These are phyloP conservation scores for Epicampocera succincta DNA, from an alignment of 2,888 invertebrate species.

Conservation along the genomic window DNA sequence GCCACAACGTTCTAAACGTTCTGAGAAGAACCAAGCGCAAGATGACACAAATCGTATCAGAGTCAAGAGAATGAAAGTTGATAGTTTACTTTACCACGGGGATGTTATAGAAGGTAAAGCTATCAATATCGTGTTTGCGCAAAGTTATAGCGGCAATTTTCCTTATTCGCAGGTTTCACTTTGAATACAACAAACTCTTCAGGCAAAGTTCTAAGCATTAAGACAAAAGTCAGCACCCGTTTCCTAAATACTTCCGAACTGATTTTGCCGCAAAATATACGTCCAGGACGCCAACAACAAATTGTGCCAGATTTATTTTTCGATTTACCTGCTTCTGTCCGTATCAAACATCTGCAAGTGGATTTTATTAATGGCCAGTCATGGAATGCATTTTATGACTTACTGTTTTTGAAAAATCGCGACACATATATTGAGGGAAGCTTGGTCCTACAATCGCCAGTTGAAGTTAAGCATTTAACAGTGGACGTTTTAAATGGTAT, in stretches of 20 bases:
- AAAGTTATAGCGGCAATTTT: neutral
- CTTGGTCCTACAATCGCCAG: conserved; percentile 74
- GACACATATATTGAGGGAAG: conserved; percentile 75
- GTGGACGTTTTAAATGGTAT: conserved; percentile 74
- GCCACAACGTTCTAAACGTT: conserved; percentile 41
- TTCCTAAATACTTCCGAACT: conserved; percentile 72
- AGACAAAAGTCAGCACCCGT: conserved; percentile 71
- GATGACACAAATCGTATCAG: conserved; percentile 70
- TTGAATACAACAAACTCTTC: conserved; percentile 11
- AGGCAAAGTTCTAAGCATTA: conserved; percentile 62
- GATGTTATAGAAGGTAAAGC: conserved; percentile 74
- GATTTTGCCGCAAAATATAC: conserved; percentile 66
- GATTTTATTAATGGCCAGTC: conserved; percentile 74
- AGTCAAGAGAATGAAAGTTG: conserved; percentile 72
- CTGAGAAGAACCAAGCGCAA: conserved; percentile 64
- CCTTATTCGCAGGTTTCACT: conserved; percentile 36
- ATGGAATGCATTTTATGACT: conserved; percentile 76
- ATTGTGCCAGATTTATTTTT: conserved; percentile 58
- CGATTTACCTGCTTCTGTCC: conserved; percentile 32
- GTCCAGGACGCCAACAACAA: conserved; percentile 51
- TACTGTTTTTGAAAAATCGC: conserved; percentile 75
- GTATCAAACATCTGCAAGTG: conserved; percentile 68
- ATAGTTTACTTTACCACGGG: conserved; percentile 75
- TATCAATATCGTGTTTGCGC: neutral
- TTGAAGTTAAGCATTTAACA: conserved; percentile 71